Conservation (phyloP, 2,113 vertebrate genomes). For the Nestor notabilis region DNA sequence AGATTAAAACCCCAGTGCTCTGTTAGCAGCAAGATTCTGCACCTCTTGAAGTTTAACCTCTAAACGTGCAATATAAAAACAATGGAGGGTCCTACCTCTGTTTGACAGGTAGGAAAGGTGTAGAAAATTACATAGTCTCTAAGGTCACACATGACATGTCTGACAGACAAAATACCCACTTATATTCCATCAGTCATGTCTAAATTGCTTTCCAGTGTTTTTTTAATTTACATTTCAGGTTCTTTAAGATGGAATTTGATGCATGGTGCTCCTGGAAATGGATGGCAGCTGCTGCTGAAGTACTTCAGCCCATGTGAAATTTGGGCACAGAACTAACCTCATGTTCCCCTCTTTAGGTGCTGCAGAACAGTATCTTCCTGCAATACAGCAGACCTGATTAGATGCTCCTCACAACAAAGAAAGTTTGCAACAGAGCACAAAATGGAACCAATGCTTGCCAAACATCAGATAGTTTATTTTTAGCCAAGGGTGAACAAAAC, state of each 20-base stretch:
- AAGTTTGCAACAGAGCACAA: neutral
- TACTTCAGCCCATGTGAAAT: neutral
- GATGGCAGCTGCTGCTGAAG: neutral
- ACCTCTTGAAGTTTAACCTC: neutral
- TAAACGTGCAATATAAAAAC: neutral
- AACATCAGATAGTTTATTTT: neutral
- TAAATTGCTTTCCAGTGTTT: neutral
- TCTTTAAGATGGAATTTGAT: neutral
- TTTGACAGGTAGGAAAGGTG: neutral
- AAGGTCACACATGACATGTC: neutral
- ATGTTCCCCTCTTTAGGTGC: neutral
- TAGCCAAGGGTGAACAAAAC: neutral
- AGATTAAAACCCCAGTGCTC: neutral
- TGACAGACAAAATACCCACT: neutral
- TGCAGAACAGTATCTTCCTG: neutral
- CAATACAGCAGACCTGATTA: neutral
- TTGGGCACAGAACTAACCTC: neutral
- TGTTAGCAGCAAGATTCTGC: neutral
- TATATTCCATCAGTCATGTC: neutral
- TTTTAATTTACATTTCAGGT: neutral
- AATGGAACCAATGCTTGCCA: neutral
- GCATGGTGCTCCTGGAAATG: neutral
- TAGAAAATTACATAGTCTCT: neutral
- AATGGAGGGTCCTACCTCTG: neutral
- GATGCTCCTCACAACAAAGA: neutral